A percentile compares a stretch with the other conserved stretches of the same genome.
These are phyloP conservation scores for Samia ricini DNA, from an alignment of 1,140 invertebrate genomes.

Conservation along the genomic window DNA sequence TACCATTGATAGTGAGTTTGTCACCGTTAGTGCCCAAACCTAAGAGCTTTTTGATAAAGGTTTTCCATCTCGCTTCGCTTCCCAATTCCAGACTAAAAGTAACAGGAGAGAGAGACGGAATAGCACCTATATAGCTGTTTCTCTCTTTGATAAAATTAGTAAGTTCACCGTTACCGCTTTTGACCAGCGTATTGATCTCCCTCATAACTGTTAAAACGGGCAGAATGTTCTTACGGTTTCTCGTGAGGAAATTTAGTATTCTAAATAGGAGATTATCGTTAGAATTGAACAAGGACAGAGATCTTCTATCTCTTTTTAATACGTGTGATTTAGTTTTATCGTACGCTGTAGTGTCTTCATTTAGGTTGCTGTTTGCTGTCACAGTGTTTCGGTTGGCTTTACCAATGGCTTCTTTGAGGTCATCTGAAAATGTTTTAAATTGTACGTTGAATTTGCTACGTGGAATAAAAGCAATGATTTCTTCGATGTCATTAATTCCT, in stretches of 20 bases:
- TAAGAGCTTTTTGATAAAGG: conserved; percentile 43
- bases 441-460: neutral
- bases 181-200: conserved; percentile 50
- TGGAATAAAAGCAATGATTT: too few species aligned
- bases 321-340: neutral
- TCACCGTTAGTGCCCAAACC: conserved; percentile 36
- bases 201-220: conserved; percentile 46
- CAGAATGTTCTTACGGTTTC: conserved; percentile 29
- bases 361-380: neutral
- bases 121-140: conserved; percentile 41
- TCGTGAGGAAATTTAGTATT: conserved; percentile 40
- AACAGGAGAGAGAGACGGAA: conserved; percentile 21
- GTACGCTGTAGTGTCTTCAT: neutral
- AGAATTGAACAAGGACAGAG: conserved; percentile 31
- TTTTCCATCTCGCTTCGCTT: conserved; percentile 24
- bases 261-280: conserved; percentile 38
- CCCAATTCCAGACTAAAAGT: conserved; percentile 41
- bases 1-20: conserved; percentile 28
- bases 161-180: conserved; percentile 41
- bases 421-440: neutral
- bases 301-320: conserved; percentile 30
- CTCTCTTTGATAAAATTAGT: conserved; percentile 44
- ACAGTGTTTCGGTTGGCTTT: neutral
- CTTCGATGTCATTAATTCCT: neutral
- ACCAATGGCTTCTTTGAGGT: too few species aligned